phyloP scores from a whole-genome alignment of 92 coral and sea anemone species.

The Isaurus tuberculatus region DNA sequence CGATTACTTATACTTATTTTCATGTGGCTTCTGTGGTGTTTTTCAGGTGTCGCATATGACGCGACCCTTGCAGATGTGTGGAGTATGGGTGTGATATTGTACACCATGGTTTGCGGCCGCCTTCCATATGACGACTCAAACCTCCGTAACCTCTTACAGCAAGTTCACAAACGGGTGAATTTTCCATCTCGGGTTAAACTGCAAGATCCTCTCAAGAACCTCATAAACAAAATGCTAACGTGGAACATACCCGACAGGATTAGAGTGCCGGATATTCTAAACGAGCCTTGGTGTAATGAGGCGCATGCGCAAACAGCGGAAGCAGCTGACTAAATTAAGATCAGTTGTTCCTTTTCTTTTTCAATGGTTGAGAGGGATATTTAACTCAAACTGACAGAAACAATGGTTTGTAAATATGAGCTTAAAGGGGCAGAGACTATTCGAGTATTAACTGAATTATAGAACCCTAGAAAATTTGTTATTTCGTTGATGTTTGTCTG shows the following conservation, averaged over 20 bases:
- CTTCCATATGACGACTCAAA: constrained; percentile 97
- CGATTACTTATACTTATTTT: not conserved
- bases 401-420: too few relatives aligned
- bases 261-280: constrained; percentile 67
- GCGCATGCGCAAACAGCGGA: constrained; percentile 26
- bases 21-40: not conserved
- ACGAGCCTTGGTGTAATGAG: constrained; percentile 79
- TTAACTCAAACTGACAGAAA: too few relatives aligned
- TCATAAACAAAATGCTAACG: constrained; percentile 88
- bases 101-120: constrained; percentile 96
- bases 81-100: constrained; percentile 99
- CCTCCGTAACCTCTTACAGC: constrained; percentile 88
- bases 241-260: constrained; percentile 95
- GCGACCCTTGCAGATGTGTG: constrained; percentile 96
- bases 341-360: too few relatives aligned
- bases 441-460: too few relatives aligned
- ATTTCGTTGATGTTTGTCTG: too few relatives aligned
- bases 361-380: too few relatives aligned
- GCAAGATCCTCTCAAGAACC: constrained; percentile 75
- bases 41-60: constrained; percentile 94
- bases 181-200: constrained; percentile 86
- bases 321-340: constrained; percentile 10
- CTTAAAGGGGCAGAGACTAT: too few relatives aligned
- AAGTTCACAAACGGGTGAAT: constrained; percentile 90
- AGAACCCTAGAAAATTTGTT: too few relatives aligned